Conservation (phyloP, 2,888 invertebrate species). For the Atrina japonica region DNA sequence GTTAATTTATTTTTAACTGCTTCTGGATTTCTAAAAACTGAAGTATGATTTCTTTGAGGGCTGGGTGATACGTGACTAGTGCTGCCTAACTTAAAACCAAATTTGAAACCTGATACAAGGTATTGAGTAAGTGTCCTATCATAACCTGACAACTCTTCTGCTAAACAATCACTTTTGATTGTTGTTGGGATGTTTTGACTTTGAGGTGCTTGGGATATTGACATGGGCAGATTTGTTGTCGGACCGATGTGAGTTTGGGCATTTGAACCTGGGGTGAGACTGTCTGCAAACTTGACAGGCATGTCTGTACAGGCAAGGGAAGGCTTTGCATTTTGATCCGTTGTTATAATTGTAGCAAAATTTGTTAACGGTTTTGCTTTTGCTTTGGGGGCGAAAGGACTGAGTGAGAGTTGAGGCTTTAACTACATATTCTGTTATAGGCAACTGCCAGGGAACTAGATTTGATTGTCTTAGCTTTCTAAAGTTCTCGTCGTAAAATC, state of each 20-base stretch:
- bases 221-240: too few relatives aligned
- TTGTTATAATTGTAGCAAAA: neutral
- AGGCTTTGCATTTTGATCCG: neutral
- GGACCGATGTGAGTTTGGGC: neutral
- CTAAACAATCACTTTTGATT: neutral
- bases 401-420: neutral
- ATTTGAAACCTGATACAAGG: constrained; percentile 11
- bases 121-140: neutral
- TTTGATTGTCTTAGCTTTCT: constrained; percentile 1
- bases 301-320: constrained; percentile 10
- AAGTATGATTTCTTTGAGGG: neutral
- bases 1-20: neutral
- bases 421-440: neutral
- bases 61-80: neutral
- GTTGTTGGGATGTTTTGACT: neutral
- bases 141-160: constrained; percentile 10
- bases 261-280: neutral
- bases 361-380: neutral
- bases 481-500: constrained; percentile 5
- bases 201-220: neutral
- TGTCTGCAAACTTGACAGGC: constrained; percentile 9
- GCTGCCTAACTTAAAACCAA: constrained; percentile 17
- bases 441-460: neutral
- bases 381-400: neutral
- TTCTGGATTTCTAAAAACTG: neutral